Evolutionary conservation across 2,113 vertebrate species (phyloP).

Genomic region (Ibidorhyncha struthersii): DNA sequence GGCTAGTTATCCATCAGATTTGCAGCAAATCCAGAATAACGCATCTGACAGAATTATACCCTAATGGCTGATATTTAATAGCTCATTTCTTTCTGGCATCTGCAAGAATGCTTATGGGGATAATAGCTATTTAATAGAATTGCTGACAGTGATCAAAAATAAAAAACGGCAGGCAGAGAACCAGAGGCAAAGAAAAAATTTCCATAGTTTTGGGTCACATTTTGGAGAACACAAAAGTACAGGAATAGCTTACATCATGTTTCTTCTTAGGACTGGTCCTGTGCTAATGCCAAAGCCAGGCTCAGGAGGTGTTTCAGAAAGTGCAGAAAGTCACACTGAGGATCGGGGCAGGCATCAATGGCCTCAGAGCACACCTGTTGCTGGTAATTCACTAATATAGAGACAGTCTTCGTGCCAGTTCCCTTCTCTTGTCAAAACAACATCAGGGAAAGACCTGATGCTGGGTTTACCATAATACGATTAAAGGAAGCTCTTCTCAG

Average conservation of each 20-base stretch:
- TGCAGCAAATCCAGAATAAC: background rate
- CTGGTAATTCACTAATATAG: background rate
- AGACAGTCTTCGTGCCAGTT: background rate
- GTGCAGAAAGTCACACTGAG: background rate
- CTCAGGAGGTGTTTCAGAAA: background rate
- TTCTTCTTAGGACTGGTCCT: background rate
- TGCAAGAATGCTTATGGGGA: background rate
- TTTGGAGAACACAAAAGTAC: background rate
- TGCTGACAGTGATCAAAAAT: background rate
- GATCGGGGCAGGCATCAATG: background rate
- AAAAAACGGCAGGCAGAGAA: background rate
- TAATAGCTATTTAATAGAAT: constrained; percentile 5
- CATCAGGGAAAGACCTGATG: background rate
- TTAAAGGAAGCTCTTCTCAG: constrained; percentile 7
- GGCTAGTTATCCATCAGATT: background rate
- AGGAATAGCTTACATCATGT: background rate
- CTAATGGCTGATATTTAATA: background rate
- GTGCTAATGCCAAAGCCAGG: background rate
- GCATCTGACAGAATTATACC: background rate
- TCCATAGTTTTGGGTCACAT: background rate
- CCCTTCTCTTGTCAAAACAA: background rate
- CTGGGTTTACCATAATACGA: background rate
- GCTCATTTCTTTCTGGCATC: constrained; percentile 1
- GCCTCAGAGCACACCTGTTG: background rate
- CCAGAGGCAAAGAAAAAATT: background rate